These are phyloP conservation scores for Syngnathoides biaculeatus DNA, from an alignment of 2,113 vertebrate genomes.

Conservation along the genomic window DNA sequence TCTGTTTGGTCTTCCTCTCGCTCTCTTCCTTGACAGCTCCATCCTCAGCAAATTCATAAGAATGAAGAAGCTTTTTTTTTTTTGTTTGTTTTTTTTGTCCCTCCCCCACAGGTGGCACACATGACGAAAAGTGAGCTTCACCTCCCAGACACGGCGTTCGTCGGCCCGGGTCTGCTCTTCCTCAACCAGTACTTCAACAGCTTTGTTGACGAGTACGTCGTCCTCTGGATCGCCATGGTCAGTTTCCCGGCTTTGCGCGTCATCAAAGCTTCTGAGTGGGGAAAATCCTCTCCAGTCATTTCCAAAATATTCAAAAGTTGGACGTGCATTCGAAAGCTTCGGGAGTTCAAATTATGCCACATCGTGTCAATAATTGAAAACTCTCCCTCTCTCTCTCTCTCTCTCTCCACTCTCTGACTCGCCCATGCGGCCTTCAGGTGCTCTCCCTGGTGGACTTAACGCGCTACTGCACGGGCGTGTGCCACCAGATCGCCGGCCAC, in stretches of 20 bases:
- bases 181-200: slow-evolving; percentile 97
- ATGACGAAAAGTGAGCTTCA: slow-evolving; percentile 96
- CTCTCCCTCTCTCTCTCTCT: too few relatives aligned
- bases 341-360: too few relatives aligned
- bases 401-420: too few relatives aligned
- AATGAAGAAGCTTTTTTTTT: too few relatives aligned
- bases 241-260: slow-evolving; percentile 42
- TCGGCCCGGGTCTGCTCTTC: slow-evolving; percentile 92
- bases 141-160: slow-evolving; percentile 90
- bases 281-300: background rate
- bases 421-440: slow-evolving; percentile 62
- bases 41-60: too few relatives aligned
- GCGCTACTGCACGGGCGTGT: slow-evolving; percentile 87
- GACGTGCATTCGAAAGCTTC: too few relatives aligned
- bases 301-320: too few relatives aligned
- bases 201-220: slow-evolving; percentile 87
- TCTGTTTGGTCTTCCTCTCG: too few relatives aligned
- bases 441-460: slow-evolving; percentile 86
- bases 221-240: slow-evolving; percentile 92
- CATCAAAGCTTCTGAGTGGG: background rate
- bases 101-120: slow-evolving; percentile 80
- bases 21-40: too few relatives aligned
- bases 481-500: slow-evolving; percentile 91
- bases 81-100: background rate
- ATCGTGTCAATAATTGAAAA: too few relatives aligned